These are phyloP conservation scores for Taurulus bubalis DNA, from an alignment of 2,113 vertebrate species.

Conservation along the genomic window DNA sequence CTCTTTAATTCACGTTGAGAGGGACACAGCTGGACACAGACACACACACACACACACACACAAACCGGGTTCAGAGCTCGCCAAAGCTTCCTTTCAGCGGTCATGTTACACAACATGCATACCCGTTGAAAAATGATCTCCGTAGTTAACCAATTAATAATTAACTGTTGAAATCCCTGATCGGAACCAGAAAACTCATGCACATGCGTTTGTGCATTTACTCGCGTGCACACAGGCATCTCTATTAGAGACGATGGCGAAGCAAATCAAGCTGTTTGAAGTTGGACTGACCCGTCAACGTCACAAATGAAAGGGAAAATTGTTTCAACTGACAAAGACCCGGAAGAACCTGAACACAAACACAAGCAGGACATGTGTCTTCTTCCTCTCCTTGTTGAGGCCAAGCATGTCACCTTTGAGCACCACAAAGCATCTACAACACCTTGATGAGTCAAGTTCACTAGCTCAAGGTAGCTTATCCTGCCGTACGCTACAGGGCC, in stretches of 20 bases:
- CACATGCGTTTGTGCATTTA: background rate
- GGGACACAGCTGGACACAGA: background rate
- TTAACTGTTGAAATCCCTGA: background rate
- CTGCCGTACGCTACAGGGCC: too few species aligned
- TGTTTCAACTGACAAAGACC: background rate
- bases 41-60: too few species aligned
- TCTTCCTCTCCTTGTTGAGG: too few species aligned
- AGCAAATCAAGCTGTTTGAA: background rate
- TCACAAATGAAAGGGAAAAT: background rate
- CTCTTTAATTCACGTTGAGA: background rate
- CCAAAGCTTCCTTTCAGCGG: background rate
- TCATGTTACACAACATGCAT: background rate
- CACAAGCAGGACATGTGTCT: background rate
- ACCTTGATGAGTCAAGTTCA: background rate
- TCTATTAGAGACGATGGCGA: background rate
- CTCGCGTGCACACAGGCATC: background rate
- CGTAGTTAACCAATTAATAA: background rate
- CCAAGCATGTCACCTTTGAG: too few species aligned
- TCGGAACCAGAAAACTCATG: background rate
- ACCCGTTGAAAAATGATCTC: background rate
- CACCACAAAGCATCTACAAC: background rate
- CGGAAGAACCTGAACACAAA: background rate
- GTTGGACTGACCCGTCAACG: background rate
- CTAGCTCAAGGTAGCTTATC: background rate
- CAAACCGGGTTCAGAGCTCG: too few species aligned